Percentiles rank a stretch among this genome's conserved stretches.
phyloP scores from a whole-genome alignment of 2,797 vertebrate genomes.

The Podarcis siculus region DNA sequence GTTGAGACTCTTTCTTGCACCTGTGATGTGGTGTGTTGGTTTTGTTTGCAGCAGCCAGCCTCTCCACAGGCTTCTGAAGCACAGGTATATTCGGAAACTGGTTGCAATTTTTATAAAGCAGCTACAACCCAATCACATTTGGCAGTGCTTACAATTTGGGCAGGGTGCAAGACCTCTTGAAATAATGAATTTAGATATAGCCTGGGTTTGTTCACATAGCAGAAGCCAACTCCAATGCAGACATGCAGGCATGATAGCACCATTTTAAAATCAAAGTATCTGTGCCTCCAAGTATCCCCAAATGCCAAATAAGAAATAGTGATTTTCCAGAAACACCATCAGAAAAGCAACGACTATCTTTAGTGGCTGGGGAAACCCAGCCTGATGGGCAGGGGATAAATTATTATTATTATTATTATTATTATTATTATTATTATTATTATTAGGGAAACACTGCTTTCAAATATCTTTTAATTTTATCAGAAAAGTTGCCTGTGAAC shows the following conservation, averaged over 20 bases:
- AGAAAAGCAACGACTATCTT: not conserved
- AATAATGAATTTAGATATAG: too few relatives aligned
- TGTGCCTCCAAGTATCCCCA: too few relatives aligned
- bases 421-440: too few relatives aligned
- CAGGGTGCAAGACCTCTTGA: not conserved
- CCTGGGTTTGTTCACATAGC: not conserved
- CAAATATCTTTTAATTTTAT: not conserved
- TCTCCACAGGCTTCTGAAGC: not conserved
- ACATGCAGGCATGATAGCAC: not conserved
- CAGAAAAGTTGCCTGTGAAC: not conserved
- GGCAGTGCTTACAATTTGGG: not conserved
- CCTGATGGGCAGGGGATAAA: too few relatives aligned
- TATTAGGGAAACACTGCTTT: not conserved
- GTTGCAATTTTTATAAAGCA: not conserved
- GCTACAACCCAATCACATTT: not conserved
- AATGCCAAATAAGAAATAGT: not conserved
- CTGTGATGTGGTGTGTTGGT: not conserved
- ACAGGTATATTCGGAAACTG: not conserved
- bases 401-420: too few relatives aligned
- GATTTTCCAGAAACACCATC: not conserved
- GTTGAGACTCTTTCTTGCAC: too few relatives aligned
- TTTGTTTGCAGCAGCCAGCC: not conserved
- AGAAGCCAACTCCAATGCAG: not conserved
- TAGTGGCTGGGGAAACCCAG: not conserved
- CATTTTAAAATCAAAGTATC: not conserved